Evolutionary conservation across 2,888 invertebrate species (phyloP).

Genomic region (Troglohyphantes excavatus): DNA sequence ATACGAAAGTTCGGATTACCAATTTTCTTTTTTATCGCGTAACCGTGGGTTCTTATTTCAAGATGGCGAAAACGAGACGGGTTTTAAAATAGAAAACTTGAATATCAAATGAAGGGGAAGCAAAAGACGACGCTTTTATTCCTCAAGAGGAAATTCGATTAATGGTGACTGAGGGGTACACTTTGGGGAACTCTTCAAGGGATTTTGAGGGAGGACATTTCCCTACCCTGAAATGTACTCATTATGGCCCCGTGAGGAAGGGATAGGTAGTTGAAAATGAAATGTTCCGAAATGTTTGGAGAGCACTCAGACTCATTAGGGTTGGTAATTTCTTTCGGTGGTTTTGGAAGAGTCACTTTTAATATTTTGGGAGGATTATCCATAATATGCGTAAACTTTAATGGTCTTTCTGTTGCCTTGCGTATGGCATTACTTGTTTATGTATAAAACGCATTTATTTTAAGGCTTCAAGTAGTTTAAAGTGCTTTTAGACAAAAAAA

Average conservation of each 20-base stretch:
- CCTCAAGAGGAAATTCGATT: slow-evolving; percentile 10
- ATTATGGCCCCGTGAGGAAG: neutral
- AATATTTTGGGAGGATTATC: neutral
- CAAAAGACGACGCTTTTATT: neutral
- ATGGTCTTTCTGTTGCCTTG: too few species aligned
- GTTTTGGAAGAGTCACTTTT: neutral
- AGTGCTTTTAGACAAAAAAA: too few species aligned
- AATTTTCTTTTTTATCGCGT: slow-evolving; percentile 8
- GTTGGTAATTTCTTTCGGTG: neutral
- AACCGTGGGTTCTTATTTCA: slow-evolving; percentile 46
- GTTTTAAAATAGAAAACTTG: slow-evolving; percentile 4
- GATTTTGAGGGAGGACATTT: neutral
- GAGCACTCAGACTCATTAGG: neutral
- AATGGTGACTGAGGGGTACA: slow-evolving; percentile 5
- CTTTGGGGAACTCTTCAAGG: neutral
- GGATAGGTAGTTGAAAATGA: neutral
- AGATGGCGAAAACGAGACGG: slow-evolving; percentile 13
- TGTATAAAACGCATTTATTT: too few species aligned
- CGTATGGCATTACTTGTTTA: too few species aligned
- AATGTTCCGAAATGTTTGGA: neutral
- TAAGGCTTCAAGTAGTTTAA: too few species aligned
- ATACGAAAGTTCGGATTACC: slow-evolving; percentile 19
- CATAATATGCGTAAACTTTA: neutral
- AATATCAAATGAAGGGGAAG: slow-evolving; percentile 1
- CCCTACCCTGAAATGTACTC: neutral